Base-by-base conservation (phyloP, 2,888 invertebrate genomes). In the Elgonia sp. region DNA sequence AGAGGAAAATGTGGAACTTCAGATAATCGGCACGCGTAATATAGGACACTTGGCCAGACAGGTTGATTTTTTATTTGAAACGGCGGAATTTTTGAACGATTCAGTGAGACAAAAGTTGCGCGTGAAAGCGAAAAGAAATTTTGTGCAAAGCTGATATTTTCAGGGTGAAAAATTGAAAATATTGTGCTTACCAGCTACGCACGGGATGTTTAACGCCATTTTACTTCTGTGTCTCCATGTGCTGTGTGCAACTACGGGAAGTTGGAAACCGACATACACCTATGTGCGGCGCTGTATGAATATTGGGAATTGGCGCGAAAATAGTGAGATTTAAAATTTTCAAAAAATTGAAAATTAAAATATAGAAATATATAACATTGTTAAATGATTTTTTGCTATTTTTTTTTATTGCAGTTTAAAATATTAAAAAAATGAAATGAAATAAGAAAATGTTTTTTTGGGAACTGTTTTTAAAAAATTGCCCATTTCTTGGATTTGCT, bases 191-290 rank as follows among this genome's bases (percentile, higher is more conserved):
- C 95, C 94, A 93, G 94, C 94, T 89, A 95, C 92, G 91, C 94
- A 94, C 91, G 95, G 94, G 90, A 94, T 92, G 91, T 92, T 91
- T 90, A 93, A 93, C 93, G 94, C 94, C 95, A 95, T 95, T 94
- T 94, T 94, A 92, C 91, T 91, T 91, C 89, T 72, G 63, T 87
- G 82, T 84, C 91, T 93, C 93, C 93, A 94, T 93, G 93, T 93
- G 94, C 76, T 73, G 81, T 86, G 70, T 79, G 72, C 46, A 50
- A 21, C 29, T 65, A 57, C 42, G 79, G 53, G 53, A 29, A 65
- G 63, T 63, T 16, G 29, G 29, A 29, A 29, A 29, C 29, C 46
- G 46, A 46, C 62, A 60, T 40, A 40, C 39, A 29, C 40, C 18
- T 7, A 9, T n/a, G 16, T 6, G n/a, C 16, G 46, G 46, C 46